Percentiles rank a stretch among this genome's conserved stretches.
Conservation (phyloP, 2,113 vertebrate species). For the Ginglymostoma cirratum region DNA sequence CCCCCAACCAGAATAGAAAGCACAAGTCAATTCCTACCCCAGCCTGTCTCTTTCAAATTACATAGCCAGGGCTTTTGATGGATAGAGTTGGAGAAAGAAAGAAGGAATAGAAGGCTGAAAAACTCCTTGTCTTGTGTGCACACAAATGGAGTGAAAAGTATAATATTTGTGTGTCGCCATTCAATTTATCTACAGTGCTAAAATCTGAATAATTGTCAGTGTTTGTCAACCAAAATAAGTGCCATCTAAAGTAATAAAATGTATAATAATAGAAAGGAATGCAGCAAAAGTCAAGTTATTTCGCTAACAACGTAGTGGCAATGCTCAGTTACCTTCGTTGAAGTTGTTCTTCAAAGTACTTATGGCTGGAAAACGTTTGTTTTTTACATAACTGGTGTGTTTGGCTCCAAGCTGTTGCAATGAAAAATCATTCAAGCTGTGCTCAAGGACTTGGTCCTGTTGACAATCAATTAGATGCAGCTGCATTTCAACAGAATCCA, state of each 20-base stretch:
- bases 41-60: not conserved
- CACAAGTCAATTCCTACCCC: not conserved
- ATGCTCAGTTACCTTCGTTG: not conserved
- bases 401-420: not conserved
- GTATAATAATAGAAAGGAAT: not conserved
- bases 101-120: not conserved
- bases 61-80: not conserved
- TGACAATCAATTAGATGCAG: conserved; percentile 15
- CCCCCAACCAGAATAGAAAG: not conserved
- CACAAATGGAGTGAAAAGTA: not conserved
- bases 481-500: conserved; percentile 17
- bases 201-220: not conserved
- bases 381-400: not conserved
- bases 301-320: not conserved
- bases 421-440: not conserved
- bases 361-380: not conserved
- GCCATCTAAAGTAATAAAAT: not conserved
- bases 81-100: not conserved
- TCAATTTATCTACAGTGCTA: not conserved
- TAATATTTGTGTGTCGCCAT: not conserved
- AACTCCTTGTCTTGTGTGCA: not conserved
- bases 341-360: conserved; percentile 2
- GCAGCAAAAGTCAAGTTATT: not conserved
- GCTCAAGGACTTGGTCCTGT: not conserved
- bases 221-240: not conserved